Conservation (phyloP, 2,888 invertebrate species). For the Caenorhabditis sulstoni region DNA sequence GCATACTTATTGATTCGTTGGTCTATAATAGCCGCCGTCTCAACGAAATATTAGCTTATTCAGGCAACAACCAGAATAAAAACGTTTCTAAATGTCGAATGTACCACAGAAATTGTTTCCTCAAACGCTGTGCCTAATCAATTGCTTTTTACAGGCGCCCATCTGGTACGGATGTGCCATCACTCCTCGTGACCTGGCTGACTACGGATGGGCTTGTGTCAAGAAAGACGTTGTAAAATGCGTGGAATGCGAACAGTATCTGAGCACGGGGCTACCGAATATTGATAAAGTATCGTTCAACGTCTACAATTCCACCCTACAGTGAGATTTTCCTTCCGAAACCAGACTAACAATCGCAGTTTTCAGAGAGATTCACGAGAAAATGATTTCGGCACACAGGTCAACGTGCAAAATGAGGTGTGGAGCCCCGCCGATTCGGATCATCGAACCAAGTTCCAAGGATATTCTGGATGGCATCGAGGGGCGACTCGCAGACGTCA, state of each 20-base stretch:
- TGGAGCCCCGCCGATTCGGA: slow-evolving; percentile 47
- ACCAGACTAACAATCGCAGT: no score
- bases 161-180: slow-evolving; percentile 54
- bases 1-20: background rate
- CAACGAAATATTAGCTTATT: no score
- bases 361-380: slow-evolving; percentile 54
- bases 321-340: slow-evolving; percentile 48
- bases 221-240: slow-evolving; percentile 58
- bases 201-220: slow-evolving; percentile 61
- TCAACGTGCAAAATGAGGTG: slow-evolving; percentile 49
- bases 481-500: slow-evolving; percentile 22
- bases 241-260: slow-evolving; percentile 45
- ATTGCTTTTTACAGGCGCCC: slow-evolving; percentile 44
- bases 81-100: no score
- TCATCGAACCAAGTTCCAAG: slow-evolving; percentile 38
- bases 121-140: background rate
- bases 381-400: slow-evolving; percentile 51
- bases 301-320: slow-evolving; percentile 52
- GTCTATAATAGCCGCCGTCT: no score
- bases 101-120: slow-evolving; percentile 2
- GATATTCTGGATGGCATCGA: slow-evolving; percentile 53
- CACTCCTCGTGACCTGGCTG: slow-evolving; percentile 62
- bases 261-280: slow-evolving; percentile 55
- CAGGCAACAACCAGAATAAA: no score
- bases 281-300: slow-evolving; percentile 55